These are phyloP conservation scores for Hymenochirus boettgeri DNA, from an alignment of 2,113 vertebrate genomes.

Conservation along the genomic window DNA sequence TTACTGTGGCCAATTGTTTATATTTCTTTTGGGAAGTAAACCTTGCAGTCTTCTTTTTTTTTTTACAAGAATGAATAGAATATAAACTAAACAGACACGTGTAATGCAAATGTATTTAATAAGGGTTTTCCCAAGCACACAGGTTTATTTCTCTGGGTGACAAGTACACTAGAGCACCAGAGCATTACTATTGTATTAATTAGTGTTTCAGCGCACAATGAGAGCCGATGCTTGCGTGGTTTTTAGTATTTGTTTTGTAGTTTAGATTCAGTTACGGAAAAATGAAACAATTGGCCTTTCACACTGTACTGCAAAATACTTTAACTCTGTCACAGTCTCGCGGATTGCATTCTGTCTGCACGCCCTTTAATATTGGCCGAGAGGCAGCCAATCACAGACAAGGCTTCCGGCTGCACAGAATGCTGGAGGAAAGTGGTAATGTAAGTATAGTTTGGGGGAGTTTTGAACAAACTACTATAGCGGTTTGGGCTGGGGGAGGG, in stretches of 20 bases:
- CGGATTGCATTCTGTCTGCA: no score
- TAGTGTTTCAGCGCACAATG: not conserved
- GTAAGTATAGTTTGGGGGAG: no score
- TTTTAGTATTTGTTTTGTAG: not conserved
- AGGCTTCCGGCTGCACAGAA: no score
- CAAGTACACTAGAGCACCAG: not conserved
- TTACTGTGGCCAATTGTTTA: not conserved
- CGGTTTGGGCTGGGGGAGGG: no score
- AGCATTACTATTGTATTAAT: constrained; percentile 2
- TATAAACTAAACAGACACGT: not conserved
- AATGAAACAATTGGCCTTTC: not conserved
- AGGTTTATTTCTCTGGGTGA: not conserved
- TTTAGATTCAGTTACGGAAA: not conserved
- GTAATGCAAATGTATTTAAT: not conserved
- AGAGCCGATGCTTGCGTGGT: not conserved
- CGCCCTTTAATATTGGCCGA: no score
- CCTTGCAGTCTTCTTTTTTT: constrained; percentile 3
- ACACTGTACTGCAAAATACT: not conserved
- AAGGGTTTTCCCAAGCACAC: not conserved
- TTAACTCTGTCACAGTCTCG: no score
- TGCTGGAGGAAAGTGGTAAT: no score
- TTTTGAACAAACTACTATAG: no score
- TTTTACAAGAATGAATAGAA: constrained; percentile 9
- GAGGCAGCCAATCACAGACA: no score
- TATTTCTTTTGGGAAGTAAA: not conserved